Base-by-base conservation (phyloP, 2,113 vertebrate genomes). In the Anguilla japonica region DNA sequence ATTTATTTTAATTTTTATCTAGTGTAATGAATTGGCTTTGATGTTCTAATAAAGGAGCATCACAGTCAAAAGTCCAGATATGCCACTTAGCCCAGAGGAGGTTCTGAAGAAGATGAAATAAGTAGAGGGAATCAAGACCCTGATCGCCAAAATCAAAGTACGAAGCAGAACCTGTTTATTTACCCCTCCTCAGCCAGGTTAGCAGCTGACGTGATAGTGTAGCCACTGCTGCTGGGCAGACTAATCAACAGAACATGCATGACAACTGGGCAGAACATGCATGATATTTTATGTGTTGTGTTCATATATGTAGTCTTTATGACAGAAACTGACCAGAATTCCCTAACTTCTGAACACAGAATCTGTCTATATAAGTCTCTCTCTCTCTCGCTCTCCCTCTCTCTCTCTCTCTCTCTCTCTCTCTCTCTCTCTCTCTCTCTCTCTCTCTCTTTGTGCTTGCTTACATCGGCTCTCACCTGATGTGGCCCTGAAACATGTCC, bases 91-190 rank as follows among this genome's bases (percentile, higher is more conserved):
- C 29, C 71, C 71, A 34, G 71, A 75, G 71, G 71, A 75, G 71
- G n/a, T 75, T 26, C n/a, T 75, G 71, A n/a, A 98, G 91, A 99
- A 99, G 92, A 97, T 98, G 94, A 99, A 97, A 95, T 99, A 99
- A 88, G 96, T 99, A 90, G 98, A 99, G 84, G 94, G 98, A 86
- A 99, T 99, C 93, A 99, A 99, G 92, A 98, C 97, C 0, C 97
- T 99, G 67, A 99, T 99, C 89, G 98, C 97, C 92, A 99, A 34
- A 99, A 92, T 99, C 98, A 93, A 99, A 97, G 98, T 99, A 93
- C 75, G 91, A 26, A 67, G 60, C 18, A 26, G 50, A 53, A 53
- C 50, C 50, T 14, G 50, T 53, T 53, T 11, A 53, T 53, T 53
- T 53, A 6, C 50, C 50, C 13, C 50, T 53, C 8, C 50, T 13